phyloP scores from a whole-genome alignment of 1,140 invertebrate species.

The Sminthurinus signatus region DNA sequence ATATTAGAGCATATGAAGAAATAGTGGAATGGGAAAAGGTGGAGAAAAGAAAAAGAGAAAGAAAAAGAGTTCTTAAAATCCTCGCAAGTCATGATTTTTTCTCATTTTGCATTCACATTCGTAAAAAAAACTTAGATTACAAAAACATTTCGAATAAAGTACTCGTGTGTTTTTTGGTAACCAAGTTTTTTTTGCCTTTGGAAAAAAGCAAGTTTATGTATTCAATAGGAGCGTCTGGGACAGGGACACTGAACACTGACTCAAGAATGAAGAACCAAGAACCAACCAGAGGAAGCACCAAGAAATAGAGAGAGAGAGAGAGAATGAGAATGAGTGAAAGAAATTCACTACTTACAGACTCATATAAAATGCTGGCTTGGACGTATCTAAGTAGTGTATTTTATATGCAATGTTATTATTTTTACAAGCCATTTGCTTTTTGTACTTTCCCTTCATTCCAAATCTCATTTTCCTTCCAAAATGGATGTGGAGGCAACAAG shows the following conservation, averaged over 20 bases:
- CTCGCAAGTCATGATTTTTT: slow-evolving; percentile 32
- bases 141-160: slow-evolving; percentile 35
- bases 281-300: too few relatives aligned
- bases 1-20: too few relatives aligned
- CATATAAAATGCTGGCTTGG: slow-evolving; percentile 19
- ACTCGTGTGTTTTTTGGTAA: slow-evolving; percentile 38
- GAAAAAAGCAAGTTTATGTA: slow-evolving; percentile 35
- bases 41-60: slow-evolving; percentile 4
- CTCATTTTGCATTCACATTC: slow-evolving; percentile 36
- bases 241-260: not conserved
- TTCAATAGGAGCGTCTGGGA: slow-evolving; percentile 33
- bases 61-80: slow-evolving; percentile 21
- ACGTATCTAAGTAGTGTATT: slow-evolving; percentile 39
- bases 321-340: not conserved
- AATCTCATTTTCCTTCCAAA: slow-evolving; percentile 41
- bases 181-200: slow-evolving; percentile 30
- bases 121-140: slow-evolving; percentile 37
- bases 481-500: slow-evolving; percentile 30
- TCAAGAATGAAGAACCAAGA: too few relatives aligned
- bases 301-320: too few relatives aligned
- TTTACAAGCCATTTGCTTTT: slow-evolving; percentile 42
- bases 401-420: slow-evolving; percentile 42
- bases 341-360: slow-evolving; percentile 11
- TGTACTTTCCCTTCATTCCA: slow-evolving; percentile 39
- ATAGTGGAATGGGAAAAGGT: not conserved